Evolutionary conservation across 2,113 vertebrate species (phyloP).

Genomic region (Aythya baeri): DNA sequence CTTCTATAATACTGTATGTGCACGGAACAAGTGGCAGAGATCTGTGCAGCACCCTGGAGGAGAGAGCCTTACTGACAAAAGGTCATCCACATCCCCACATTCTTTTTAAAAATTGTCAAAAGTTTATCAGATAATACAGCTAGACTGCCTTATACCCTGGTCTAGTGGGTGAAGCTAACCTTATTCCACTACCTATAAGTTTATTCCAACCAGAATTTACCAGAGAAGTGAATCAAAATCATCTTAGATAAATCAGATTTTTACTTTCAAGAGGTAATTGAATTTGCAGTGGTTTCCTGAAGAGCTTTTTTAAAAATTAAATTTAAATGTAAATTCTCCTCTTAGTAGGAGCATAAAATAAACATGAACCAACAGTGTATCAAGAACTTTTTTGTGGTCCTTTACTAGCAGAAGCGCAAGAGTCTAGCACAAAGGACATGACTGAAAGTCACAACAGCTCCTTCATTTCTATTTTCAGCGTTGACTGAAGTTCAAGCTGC

Average conservation of each 20-base stretch:
- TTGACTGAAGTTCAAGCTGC: slow-evolving; percentile 1
- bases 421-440: neutral
- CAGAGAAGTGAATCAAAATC: neutral
- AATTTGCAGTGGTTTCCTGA: neutral
- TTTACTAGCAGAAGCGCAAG: neutral
- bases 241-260: neutral
- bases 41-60: neutral
- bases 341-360: neutral
- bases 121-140: neutral
- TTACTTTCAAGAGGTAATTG: neutral
- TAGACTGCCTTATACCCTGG: neutral
- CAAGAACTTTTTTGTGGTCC: neutral
- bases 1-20: neutral
- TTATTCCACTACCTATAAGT: neutral
- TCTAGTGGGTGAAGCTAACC: neutral
- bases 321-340: neutral
- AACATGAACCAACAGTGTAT: neutral
- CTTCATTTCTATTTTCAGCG: slow-evolving; percentile 29
- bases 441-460: slow-evolving; percentile 4
- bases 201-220: neutral
- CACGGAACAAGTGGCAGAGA: neutral
- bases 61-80: neutral
- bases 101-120: neutral
- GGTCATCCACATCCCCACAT: neutral
- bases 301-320: neutral